Evolutionary conservation across 2,797 vertebrate genomes (phyloP), one percentile per base, ranked within the genome.

Genomic region (Chelidonichthys spinosus): DNA sequence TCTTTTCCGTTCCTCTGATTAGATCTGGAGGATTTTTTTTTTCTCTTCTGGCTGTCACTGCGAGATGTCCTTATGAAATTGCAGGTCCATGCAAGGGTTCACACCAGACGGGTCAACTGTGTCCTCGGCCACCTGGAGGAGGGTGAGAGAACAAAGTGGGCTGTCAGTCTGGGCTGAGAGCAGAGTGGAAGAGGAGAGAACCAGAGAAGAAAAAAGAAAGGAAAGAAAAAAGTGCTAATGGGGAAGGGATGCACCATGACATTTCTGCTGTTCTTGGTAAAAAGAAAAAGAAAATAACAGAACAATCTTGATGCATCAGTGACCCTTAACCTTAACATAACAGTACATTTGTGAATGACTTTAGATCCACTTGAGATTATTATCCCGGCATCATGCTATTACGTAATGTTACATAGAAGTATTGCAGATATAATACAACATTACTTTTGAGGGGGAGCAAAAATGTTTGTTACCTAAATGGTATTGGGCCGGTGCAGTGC

Each of bases 121-220:
- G 78, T 84, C 46, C 65, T 63, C 37, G n/a, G 70, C 80, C 86
- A 82, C 82, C 70, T 75, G 84, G 75, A 81, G 59, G 63, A 65
- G 76, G 86, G 74, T 75, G 83, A 85, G 53, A 77, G 79, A 78
- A 78, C 78, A 68, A 63, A 64, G 84, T 56, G 14, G 67, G 75
- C 83, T 91, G 91, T 92, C 89, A 85, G 64, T 90, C 90, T 86
- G 46, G 3, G 25, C 68, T 32, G 33, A 52, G 44, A 78, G 72
- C 63, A 40, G 53, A 74, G 80, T 9, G 18, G 54, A 44, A 74
- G 61, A 72, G 44, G 70, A 11, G 37, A 39, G 58, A 63, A 25
- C 5, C 3, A 33, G 33, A 49, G 25, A 59, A 11, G 40, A 59
- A 60, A 69, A 52, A 69, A 25, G 4, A 63, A 79, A 82, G 18